Evolutionary conservation across 2,113 vertebrate genomes (phyloP), one percentile per base, ranked within the genome.

Genomic region (Albula goreensis): DNA sequence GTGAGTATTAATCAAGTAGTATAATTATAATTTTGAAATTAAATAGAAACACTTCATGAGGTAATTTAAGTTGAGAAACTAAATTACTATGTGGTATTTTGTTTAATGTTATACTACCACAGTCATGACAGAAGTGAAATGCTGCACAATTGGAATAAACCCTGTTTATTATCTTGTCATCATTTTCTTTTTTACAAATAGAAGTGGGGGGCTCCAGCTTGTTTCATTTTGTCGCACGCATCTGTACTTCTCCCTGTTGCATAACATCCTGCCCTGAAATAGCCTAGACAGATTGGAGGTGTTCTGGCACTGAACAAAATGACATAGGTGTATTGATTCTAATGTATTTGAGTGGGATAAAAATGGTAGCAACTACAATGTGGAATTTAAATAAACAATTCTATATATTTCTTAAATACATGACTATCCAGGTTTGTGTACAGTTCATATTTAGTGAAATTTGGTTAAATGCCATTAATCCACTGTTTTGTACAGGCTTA

Each of bases 51-150:
- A 86, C 63, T 87, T 74, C 7, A 66, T 66, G 60, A 60, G 88
- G 88, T 87, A 85, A 87, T 89, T 85, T 80, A 84, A 83, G 85
- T 89, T 66, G 83, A 87, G 86, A 85, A 89, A 89, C 85, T 82
- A 84, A 87, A 85, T 85, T 85, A 85, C 83, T 77, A 83, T 52
- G 87, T 85, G 86, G 53, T 83, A 85, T 83, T 87, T 66, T 19
- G n/a, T 50, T 13, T 22, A n/a, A 83, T 57, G 49, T 50, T 60
- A 83, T 70, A 7, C 60, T 63, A 50, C 22, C 70, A 19, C 82
- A 17, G 3, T 70, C 51, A 22, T 83, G 82, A 25, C 48, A 70
- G 82, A 17, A 74, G 70, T 74, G 70, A 74, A 74, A 31, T 31
- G 22, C 70, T 74, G 70, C 70, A 74, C 70, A 74, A 74, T 74